Base-by-base conservation (phyloP, 2,113 vertebrate genomes). In the Solea senegalensis region DNA sequence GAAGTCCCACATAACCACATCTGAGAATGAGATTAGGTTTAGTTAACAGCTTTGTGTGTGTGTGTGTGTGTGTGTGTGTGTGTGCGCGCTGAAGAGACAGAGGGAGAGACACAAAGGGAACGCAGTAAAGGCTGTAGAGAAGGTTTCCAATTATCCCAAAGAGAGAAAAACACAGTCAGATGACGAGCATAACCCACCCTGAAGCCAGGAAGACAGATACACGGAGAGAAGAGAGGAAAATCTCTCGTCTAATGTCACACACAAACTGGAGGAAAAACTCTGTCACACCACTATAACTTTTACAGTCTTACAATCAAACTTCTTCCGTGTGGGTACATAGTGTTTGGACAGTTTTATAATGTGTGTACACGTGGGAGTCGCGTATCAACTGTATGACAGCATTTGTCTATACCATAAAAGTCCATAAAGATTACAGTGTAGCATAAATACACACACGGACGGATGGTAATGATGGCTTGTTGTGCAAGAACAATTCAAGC, bases 131-230 rank as follows among this genome's bases (percentile, higher is more conserved):
- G 65, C 68, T 76, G 49, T 9, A 14, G 69, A 78, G 28, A 67
- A 82, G 73, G 77, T 78, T 69, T 75, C 88, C 89, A 90, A 91
- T 92, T 92, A 91, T 78, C 57, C 34, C 48, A 66, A 34, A 69
- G 66, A 70, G 66, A 75, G 63, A 74, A 68, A 70, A 80, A 72
- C 48, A 74, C 21, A 68, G 64, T 62, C 2, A 14, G 78, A 69
- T 62, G 66, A 76, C 76, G 75, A 80, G 65, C 16, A 40, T 44
- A 72, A 83, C 57, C 27, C 74, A 58, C 63, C 86, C 76, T 15
- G 40, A 76, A 81, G 87, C 55, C 64, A 51, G 27, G 27, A 8
- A 70, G 27, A 52, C 0, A n/a, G 52, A 76, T 4, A 55, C 21
- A 9, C 0, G 41, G 13, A 34, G 21, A 65, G 39, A 50, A 59